Base-by-base conservation (phyloP, 2,797 vertebrate genomes). In the Melopsittacus undulatus region DNA sequence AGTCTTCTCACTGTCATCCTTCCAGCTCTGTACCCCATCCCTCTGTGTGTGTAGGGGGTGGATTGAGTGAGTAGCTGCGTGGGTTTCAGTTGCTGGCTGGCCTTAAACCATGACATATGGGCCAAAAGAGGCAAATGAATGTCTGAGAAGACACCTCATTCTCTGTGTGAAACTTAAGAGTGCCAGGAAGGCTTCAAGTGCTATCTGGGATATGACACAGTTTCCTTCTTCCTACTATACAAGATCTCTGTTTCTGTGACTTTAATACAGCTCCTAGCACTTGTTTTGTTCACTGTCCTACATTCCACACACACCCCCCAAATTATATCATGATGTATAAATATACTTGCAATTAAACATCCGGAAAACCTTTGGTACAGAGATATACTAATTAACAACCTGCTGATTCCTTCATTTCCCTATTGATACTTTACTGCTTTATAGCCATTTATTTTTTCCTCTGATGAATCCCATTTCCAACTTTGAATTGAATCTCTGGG, bases 321-420 rank as follows among this genome's bases (percentile, higher is more conserved):
- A 66, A 36, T 73, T 80, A 29, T 84, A 85, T 69, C 3, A 43
- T 49, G 30, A 70, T 78, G 27, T 45, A n/a, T 73, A 62, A 59
- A 67, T 83, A 72, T 24, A 82, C 75, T 75, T 77, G 46, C 91
- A 90, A 54, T 89, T 84, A 92, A 93, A 56, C 59, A 64, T 40
- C 70, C 24, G 22, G 73, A 40, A 75, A 88, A 89, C 43, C 43
- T 90, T 92, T 78, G 54, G 89, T 82, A 79, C 11, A n/a, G 75
- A 96, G 67, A 90, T 87, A 68, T 42, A 73, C 85, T 87, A 87
- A 96, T 94, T 91, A 93, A 73, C 45, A 81, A 90, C 94, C 83
- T 82, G 78, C 92, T 46, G 73, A 70, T 38, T 89, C 63, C 32
- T 87, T 96, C 22, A 93, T 95, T 97, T 97, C 95, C 90, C 90